phyloP scores from a whole-genome alignment of 2,113 vertebrate species.

The Eonycteris spelaea region DNA sequence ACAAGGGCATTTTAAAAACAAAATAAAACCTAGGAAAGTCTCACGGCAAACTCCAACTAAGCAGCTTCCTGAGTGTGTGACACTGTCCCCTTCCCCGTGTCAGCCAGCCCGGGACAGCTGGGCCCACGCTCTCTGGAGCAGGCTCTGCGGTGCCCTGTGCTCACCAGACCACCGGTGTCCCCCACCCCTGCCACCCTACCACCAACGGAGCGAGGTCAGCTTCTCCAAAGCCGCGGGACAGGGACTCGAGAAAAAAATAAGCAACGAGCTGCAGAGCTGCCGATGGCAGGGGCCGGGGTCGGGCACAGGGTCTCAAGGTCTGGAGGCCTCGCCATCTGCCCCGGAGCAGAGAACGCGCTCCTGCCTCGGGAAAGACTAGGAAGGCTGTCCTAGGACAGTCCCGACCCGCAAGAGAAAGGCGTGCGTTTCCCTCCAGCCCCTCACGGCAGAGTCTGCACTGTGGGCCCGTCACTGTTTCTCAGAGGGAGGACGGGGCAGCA shows the following conservation, averaged over 20 bases:
- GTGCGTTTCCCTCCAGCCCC: too few relatives aligned
- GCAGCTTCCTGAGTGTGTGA: background rate
- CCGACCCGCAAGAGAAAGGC: background rate
- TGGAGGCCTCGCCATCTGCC: background rate
- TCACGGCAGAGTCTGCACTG: too few relatives aligned
- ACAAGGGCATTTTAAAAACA: background rate
- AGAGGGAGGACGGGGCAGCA: too few relatives aligned
- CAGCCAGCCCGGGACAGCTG: background rate
- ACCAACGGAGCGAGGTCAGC: background rate
- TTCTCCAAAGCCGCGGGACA: background rate
- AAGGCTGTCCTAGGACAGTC: background rate
- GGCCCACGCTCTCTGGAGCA: background rate
- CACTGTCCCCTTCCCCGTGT: fast-evolving
- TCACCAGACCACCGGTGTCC: too few relatives aligned
- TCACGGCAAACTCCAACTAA: background rate
- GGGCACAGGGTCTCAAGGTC: too few relatives aligned
- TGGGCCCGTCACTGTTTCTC: too few relatives aligned
- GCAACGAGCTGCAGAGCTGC: background rate
- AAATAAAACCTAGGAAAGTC: background rate
- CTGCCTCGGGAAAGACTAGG: too few relatives aligned
- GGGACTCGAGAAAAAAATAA: background rate
- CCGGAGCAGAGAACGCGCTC: too few relatives aligned
- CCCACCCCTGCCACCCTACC: background rate
- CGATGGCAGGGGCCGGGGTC: too few relatives aligned
- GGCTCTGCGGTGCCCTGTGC: too few relatives aligned